Percentiles rank a stretch among this genome's conserved stretches.
These are phyloP conservation scores for Dendrocincla tyrannina DNA, from an alignment of 2,797 vertebrate genomes.

Conservation along the genomic window DNA sequence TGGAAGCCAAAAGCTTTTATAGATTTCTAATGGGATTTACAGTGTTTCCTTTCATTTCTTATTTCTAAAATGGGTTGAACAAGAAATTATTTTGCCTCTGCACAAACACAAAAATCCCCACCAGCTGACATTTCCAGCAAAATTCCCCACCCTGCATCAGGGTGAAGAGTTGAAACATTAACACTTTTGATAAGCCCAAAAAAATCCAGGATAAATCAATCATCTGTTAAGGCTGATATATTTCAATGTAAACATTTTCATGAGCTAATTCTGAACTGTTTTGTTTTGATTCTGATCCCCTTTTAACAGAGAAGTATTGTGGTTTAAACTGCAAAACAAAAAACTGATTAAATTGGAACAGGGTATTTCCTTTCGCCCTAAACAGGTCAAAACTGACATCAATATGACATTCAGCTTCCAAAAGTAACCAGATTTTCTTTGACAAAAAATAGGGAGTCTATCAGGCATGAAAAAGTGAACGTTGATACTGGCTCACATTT, in stretches of 20 bases:
- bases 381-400: neutral
- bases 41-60: neutral
- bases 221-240: neutral
- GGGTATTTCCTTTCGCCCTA: neutral
- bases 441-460: neutral
- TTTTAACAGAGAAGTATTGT: neutral
- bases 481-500: neutral
- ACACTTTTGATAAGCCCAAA: neutral
- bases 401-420: neutral
- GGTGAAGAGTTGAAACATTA: neutral
- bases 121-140: neutral
- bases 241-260: neutral
- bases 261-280: neutral
- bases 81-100: conserved; percentile 16
- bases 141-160: neutral
- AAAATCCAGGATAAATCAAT: neutral
- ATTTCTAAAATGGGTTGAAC: neutral
- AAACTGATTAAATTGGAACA: neutral
- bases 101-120: neutral
- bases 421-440: neutral
- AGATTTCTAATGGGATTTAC: neutral
- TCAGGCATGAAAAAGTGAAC: neutral
- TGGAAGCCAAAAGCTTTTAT: neutral
- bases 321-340: neutral
- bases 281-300: neutral